Percentiles rank a stretch among this genome's conserved stretches.
phyloP scores from a whole-genome alignment of 2,888 invertebrate species.

The Callyntrura guangdongensis region DNA sequence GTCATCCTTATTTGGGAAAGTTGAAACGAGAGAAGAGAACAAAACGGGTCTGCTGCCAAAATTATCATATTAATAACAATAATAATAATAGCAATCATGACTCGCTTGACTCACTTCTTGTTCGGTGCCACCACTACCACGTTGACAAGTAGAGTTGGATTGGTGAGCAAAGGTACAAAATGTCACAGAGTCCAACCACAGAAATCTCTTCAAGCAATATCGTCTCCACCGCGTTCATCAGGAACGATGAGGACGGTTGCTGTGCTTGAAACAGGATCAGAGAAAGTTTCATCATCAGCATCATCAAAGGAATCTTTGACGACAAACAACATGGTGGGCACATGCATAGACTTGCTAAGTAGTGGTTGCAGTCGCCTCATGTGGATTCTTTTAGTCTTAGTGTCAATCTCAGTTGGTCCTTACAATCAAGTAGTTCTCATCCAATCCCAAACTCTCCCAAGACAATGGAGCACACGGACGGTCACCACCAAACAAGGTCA shows the following conservation, averaged over 20 bases:
- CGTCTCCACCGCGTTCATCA: conserved; percentile 39
- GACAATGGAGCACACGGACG: conserved; percentile 73
- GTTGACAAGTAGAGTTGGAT: conserved; percentile 3
- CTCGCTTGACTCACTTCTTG: conserved; percentile 67
- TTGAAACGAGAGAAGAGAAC: conserved; percentile 42
- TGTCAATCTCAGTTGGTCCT: conserved; percentile 68
- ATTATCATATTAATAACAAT: conserved; percentile 60
- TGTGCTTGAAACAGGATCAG: conserved; percentile 7
- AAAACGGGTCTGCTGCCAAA: conserved; percentile 48
- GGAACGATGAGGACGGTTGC: not conserved
- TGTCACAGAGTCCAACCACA: conserved; percentile 68
- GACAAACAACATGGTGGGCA: conserved; percentile 30
- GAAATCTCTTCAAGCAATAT: conserved; percentile 55
- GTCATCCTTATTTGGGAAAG: conserved; percentile 60
- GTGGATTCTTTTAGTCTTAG: conserved; percentile 70
- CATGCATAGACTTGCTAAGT: conserved; percentile 59
- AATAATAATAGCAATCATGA: conserved; percentile 63
- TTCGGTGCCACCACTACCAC: conserved; percentile 47
- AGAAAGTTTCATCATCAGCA: conserved; percentile 28
- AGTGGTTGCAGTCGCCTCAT: conserved; percentile 55
- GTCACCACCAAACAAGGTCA: conserved; percentile 82
- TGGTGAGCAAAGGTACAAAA: conserved; percentile 32
- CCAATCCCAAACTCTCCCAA: conserved; percentile 54
- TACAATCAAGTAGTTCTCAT: conserved; percentile 66
- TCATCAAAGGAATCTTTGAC: conserved; percentile 32